These are phyloP conservation scores for Prunella fulvescens DNA, from an alignment of 2,113 vertebrate species.

Conservation along the genomic window DNA sequence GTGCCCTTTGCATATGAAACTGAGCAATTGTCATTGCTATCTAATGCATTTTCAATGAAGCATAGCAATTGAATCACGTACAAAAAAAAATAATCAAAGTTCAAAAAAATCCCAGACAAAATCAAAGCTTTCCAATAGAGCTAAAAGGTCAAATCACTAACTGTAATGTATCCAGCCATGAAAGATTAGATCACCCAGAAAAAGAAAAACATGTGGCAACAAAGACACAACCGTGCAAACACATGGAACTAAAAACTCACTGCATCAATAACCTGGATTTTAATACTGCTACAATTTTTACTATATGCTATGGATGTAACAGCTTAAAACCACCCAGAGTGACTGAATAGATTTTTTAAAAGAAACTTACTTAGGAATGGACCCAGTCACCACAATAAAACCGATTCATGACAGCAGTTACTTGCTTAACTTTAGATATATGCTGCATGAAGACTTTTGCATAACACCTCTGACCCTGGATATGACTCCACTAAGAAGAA, in stretches of 20 bases:
- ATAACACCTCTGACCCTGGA: background rate
- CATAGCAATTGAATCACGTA: background rate
- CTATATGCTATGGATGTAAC: background rate
- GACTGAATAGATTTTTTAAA: background rate
- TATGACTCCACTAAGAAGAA: background rate
- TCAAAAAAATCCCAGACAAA: background rate
- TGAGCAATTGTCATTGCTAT: background rate
- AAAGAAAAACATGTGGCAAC: background rate
- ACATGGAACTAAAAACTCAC: background rate
- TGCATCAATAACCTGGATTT: background rate
- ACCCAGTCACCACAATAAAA: background rate
- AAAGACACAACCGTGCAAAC: background rate
- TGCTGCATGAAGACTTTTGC: background rate
- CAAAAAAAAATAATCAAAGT: background rate
- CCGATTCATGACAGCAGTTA: background rate
- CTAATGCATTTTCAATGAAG: background rate
- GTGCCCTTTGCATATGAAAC: background rate
- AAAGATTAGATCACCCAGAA: background rate
- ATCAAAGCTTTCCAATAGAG: background rate
- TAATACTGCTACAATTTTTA: background rate
- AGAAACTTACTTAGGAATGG: background rate
- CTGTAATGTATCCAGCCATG: background rate
- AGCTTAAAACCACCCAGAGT: background rate
- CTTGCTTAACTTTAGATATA: background rate
- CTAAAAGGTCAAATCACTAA: background rate